A percentile compares a stretch with the other conserved stretches of the same genome.
These are phyloP conservation scores for Malurus cyaneus DNA, from an alignment of 2,113 vertebrate genomes.

Conservation along the genomic window DNA sequence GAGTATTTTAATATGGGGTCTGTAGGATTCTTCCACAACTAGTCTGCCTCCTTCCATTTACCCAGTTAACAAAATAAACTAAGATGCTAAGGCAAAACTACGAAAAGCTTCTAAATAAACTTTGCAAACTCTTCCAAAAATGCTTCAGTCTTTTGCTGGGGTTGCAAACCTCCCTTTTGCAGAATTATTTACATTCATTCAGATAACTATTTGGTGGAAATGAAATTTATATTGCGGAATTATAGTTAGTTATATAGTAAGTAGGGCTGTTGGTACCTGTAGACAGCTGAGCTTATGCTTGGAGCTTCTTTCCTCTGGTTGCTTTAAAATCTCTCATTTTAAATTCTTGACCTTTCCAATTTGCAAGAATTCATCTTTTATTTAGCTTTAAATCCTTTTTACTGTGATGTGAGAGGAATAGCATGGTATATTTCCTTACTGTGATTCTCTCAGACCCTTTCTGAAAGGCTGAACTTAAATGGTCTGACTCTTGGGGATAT, in stretches of 20 bases:
- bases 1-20: neutral
- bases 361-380: neutral
- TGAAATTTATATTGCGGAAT: neutral
- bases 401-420: neutral
- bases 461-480: neutral
- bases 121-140: neutral
- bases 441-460: neutral
- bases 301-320: neutral
- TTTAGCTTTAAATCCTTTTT: neutral
- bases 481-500: neutral
- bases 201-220: neutral
- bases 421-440: neutral
- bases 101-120: neutral
- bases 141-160: accelerated
- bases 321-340: neutral
- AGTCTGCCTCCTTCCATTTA: neutral
- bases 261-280: neutral
- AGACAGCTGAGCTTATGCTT: neutral
- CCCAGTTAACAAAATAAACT: neutral
- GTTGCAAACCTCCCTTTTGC: neutral
- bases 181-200: neutral
- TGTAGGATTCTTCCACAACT: neutral
- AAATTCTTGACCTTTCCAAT: neutral
- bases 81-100: neutral
- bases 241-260: neutral